Evolutionary conservation across 2,888 invertebrate genomes (phyloP), one percentile per base, ranked within the genome.

Genomic region (Macrosiphum euphorbiae): DNA sequence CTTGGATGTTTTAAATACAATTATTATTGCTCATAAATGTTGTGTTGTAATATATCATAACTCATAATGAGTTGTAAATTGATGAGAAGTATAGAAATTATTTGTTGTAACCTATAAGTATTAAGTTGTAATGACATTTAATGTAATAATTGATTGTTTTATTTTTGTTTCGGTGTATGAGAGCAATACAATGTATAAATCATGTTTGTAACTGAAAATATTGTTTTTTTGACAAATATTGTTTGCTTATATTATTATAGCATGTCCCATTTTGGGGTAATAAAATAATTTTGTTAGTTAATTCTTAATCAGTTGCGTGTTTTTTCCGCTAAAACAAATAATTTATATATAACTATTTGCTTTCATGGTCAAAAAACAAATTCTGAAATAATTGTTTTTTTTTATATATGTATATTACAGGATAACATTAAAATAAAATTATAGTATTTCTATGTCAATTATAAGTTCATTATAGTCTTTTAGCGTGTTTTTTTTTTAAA

Each of bases 221-320:
- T 44, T 26, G 4, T 85, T 85, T 85, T 28, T 0, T 35, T n/a
- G n/a, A n/a, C n/a, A 67, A 61, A 85, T 86, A 86, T 35, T 55
- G 41, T 41, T 85, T 44, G 7, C 10, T 85, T 85, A 10, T 85
- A 44, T 85, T 85, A 26, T 28, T 85, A 47, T 50, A 28, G 1
- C 0, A 28, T 78, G 78, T 24, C 20, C 20, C 20, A 78, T 35
- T 35, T 44, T 50, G 7, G 16, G 28, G 86, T 86, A 47, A 28
- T 88, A 35, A 35, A 35, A 52, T 61, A 16, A 78, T 90, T 78
- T 16, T 5, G 24, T 55, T 86, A 7, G n/a, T 61, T 86, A 26
- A n/a, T 92, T 90, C 52, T 58, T 86, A 26, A 35, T 50, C 61
- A 28, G 47, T 92, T 16, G 86, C 41, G 92, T 92, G 87, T 92